Conservation (phyloP, 2,113 vertebrate genomes). For the Labrus mixtus region DNA sequence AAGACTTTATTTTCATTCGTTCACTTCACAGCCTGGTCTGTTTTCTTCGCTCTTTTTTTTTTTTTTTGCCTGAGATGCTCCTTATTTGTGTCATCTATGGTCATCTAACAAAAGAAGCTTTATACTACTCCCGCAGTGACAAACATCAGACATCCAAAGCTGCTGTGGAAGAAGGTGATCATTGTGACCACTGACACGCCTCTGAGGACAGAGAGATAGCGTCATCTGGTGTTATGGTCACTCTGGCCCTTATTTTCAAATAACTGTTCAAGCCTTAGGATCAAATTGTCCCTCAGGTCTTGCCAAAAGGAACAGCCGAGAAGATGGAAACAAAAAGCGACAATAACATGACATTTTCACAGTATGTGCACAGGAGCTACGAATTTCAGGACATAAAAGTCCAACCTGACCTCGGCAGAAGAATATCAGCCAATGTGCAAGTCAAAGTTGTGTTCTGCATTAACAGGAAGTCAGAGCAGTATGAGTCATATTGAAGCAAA, state of each 20-base stretch:
- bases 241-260: slow-evolving; percentile 54
- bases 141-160: slow-evolving; percentile 53
- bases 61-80: slow-evolving; percentile 52
- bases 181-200: slow-evolving; percentile 61
- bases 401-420: neutral
- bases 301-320: slow-evolving; percentile 26
- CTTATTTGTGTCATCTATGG: slow-evolving; percentile 57
- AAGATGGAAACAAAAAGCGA: slow-evolving; percentile 31
- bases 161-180: slow-evolving; percentile 56
- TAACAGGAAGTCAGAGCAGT: slow-evolving; percentile 10
- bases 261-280: slow-evolving; percentile 41
- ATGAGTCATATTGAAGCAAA: slow-evolving; percentile 14
- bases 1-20: slow-evolving; percentile 49
- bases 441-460: slow-evolving; percentile 12
- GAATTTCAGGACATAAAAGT: slow-evolving; percentile 17
- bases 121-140: slow-evolving; percentile 59
- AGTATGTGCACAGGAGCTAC: slow-evolving; percentile 2
- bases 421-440: slow-evolving; percentile 7
- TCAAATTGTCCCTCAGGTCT: slow-evolving; percentile 39
- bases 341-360: slow-evolving; percentile 36
- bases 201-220: slow-evolving; percentile 68
- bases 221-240: slow-evolving; percentile 72
- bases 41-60: slow-evolving; percentile 48
- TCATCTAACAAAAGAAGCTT: slow-evolving; percentile 67
- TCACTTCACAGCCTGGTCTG: slow-evolving; percentile 45